Percentiles rank a stretch among this genome's conserved stretches.
These are phyloP conservation scores for Azemiops feae DNA, from an alignment of 2,113 vertebrate species.

Conservation along the genomic window DNA sequence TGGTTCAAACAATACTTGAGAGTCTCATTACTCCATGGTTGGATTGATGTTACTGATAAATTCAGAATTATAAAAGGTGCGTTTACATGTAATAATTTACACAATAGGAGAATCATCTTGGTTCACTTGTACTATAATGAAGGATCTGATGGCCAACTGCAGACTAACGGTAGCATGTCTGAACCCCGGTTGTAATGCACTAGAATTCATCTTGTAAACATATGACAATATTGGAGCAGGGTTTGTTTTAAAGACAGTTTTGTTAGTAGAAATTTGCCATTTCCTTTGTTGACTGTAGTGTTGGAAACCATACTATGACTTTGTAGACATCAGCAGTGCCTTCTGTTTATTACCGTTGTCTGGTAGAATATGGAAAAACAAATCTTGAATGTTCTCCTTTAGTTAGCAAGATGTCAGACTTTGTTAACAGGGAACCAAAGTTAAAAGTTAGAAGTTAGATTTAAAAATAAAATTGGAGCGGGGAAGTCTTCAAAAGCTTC, in stretches of 20 bases:
- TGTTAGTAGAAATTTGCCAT: conserved; percentile 44
- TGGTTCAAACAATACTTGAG: conserved; percentile 33
- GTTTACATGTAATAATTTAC: conserved; percentile 8
- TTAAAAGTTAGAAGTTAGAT: conserved; percentile 19
- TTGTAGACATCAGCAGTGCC: conserved; percentile 40
- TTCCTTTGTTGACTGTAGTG: conserved; percentile 45
- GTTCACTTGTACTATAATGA: neutral
- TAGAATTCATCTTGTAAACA: conserved; percentile 67
- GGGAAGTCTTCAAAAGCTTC: conserved; percentile 50
- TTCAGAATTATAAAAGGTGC: conserved; percentile 24
- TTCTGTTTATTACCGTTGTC: conserved; percentile 43
- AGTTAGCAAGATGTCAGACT: conserved; percentile 46
- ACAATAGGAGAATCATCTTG: conserved; percentile 8
- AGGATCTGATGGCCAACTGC: neutral
- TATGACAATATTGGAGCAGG: conserved; percentile 60
- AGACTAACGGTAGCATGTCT: conserved; percentile 42
- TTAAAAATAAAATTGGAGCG: conserved; percentile 26
- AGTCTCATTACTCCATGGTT: neutral
- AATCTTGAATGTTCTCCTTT: neutral
- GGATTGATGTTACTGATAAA: neutral
- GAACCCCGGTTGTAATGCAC: conserved; percentile 58
- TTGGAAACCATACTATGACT: conserved; percentile 44
- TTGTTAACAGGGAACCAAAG: conserved; percentile 29
- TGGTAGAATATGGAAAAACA: conserved; percentile 16
- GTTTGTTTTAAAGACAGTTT: conserved; percentile 54